Evolutionary conservation across 2,888 invertebrate species (phyloP).

Genomic region (Cremastobaeus sp.): DNA sequence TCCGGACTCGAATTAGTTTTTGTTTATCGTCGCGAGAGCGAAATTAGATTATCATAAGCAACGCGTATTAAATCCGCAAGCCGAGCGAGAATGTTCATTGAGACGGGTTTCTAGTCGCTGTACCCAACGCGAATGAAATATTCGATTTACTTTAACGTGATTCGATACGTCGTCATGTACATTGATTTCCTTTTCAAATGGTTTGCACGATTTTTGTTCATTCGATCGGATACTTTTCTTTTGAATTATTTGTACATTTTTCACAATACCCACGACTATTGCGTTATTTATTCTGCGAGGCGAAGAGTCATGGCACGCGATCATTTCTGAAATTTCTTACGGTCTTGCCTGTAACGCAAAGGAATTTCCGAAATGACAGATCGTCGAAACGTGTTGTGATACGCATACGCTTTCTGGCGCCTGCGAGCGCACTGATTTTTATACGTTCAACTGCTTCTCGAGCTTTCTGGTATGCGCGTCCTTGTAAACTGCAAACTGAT

Average conservation of each 20-base stretch:
- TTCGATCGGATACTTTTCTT: background rate
- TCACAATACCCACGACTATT: slow-evolving; percentile 15
- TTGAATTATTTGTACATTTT: slow-evolving; percentile 35
- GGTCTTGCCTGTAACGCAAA: slow-evolving; percentile 11
- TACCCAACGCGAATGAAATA: slow-evolving; percentile 16
- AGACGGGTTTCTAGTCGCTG: slow-evolving; percentile 13
- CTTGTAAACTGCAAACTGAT: background rate
- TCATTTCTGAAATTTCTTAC: slow-evolving; percentile 23
- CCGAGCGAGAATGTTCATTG: slow-evolving; percentile 20
- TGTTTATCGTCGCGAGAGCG: background rate
- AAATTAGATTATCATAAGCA: slow-evolving; percentile 1
- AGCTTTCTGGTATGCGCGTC: background rate
- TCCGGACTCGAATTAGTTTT: background rate
- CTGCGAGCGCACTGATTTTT: slow-evolving; percentile 13
- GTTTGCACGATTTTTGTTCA: slow-evolving; percentile 7
- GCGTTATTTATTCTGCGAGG: slow-evolving; percentile 24
- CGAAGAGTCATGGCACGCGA: slow-evolving; percentile 18
- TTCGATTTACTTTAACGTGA: slow-evolving; percentile 1
- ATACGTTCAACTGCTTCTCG: slow-evolving; percentile 12
- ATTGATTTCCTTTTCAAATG: slow-evolving; percentile 3
- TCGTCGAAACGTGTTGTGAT: slow-evolving; percentile 19
- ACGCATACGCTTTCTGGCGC: slow-evolving; percentile 13
- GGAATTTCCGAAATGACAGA: slow-evolving; percentile 31
- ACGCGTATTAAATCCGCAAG: background rate
- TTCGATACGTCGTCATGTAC: slow-evolving; percentile 1